Conservation (phyloP, 2,888 invertebrate species). For the Drosophila rellima region DNA sequence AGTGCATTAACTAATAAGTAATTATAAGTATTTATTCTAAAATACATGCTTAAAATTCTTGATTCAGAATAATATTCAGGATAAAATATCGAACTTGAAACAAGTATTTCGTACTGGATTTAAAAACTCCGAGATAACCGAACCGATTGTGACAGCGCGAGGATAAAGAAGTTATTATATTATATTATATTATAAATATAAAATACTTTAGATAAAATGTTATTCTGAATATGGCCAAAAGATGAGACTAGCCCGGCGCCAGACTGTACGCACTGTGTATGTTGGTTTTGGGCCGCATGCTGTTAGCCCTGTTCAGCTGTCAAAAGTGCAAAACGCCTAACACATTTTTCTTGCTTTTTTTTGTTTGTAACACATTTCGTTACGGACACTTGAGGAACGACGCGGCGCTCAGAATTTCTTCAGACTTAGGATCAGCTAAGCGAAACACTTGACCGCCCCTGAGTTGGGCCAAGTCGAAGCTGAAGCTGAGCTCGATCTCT, state of each 20-base stretch:
- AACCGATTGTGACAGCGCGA: too few relatives aligned
- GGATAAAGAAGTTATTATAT: too few relatives aligned
- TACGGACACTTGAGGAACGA: slow-evolving; percentile 58
- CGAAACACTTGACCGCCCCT: slow-evolving; percentile 49
- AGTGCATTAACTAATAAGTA: too few relatives aligned
- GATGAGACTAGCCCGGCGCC: slow-evolving; percentile 35
- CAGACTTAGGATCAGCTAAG: slow-evolving; percentile 53
- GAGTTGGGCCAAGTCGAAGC: slow-evolving; percentile 24
- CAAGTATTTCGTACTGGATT: too few relatives aligned
- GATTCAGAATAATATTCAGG: too few relatives aligned
- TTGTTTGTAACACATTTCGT: slow-evolving; percentile 40
- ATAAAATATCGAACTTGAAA: too few relatives aligned
- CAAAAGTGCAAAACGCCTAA: slow-evolving; percentile 63
- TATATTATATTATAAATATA: too few relatives aligned
- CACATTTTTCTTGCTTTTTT: slow-evolving; percentile 23
- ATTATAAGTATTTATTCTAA: too few relatives aligned
- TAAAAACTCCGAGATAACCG: too few relatives aligned
- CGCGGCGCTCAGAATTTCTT: slow-evolving; percentile 52
- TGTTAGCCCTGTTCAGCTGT: slow-evolving; percentile 61
- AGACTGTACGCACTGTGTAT: slow-evolving; percentile 15
- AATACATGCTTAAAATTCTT: too few relatives aligned
- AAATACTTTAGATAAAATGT: neutral
- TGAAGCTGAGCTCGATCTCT: slow-evolving; percentile 55
- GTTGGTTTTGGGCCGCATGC: slow-evolving; percentile 31
- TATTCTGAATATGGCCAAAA: slow-evolving; percentile 2